A percentile compares a stretch with the other conserved stretches of the same genome.
These are phyloP conservation scores for Hiodon tergisus DNA, from an alignment of 2,113 vertebrate genomes.

Conservation along the genomic window DNA sequence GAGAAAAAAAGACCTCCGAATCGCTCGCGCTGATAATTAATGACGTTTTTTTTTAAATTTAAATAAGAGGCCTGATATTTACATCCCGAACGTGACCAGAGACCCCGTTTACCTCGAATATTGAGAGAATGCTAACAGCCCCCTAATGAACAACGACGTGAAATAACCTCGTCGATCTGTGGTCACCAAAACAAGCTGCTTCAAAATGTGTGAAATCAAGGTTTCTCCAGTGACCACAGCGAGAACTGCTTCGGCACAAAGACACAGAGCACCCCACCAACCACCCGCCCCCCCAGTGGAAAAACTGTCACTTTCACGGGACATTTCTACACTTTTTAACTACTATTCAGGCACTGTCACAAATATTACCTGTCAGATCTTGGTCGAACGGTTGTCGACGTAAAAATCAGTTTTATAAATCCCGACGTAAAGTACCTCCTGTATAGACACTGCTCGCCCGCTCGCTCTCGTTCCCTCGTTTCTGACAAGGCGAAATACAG, in stretches of 20 bases:
- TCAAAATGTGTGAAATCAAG: conserved; percentile 7
- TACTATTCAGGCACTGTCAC: background rate
- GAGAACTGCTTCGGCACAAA: conserved; percentile 48
- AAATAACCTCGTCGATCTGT: background rate
- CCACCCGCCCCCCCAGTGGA: conserved; percentile 22
- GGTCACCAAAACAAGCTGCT: background rate
- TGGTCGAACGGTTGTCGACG: conserved; percentile 30
- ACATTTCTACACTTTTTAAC: conserved; percentile 13
- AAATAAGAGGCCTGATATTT: background rate
- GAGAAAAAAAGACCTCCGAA: background rate
- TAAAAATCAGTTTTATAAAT: conserved; percentile 24
- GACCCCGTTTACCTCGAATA: conserved; percentile 3
- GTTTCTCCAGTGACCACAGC: conserved; percentile 31
- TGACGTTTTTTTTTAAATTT: conserved; percentile 12
- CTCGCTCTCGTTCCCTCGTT: conserved; percentile 21
- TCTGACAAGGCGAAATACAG: conserved; percentile 40
- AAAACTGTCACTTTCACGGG: conserved; percentile 32
- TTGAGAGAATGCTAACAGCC: conserved; percentile 7
- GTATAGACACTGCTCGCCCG: conserved; percentile 24
- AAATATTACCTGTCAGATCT: conserved; percentile 41
- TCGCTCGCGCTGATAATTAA: conserved; percentile 28
- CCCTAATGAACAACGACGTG: conserved; percentile 1
- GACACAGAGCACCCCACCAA: conserved; percentile 39
- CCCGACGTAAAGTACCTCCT: conserved; percentile 35
- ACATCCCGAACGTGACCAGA: conserved; percentile 23